A percentile compares a stretch with the other conserved stretches of the same genome.
These are phyloP conservation scores for Scaptodrosophila latifasciaeformis DNA, from an alignment of 2,888 invertebrate species.

Conservation along the genomic window DNA sequence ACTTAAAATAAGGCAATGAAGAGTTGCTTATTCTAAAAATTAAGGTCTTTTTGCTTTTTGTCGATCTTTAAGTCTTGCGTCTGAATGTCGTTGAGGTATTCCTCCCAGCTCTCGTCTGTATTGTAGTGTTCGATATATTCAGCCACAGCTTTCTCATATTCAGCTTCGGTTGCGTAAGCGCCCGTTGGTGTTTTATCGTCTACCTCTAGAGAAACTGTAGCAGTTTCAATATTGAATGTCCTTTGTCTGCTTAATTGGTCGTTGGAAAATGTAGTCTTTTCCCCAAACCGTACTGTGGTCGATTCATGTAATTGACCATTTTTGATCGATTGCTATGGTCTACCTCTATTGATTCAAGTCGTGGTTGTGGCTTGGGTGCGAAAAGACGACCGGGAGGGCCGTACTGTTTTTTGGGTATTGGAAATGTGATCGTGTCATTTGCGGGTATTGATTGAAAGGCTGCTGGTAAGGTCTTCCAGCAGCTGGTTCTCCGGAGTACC, in stretches of 20 bases:
- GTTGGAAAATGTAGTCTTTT: neutral
- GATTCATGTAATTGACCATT: neutral
- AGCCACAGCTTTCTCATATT: neutral
- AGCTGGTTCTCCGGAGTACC: neutral
- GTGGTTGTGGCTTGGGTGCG: neutral
- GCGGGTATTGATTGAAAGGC: neutral
- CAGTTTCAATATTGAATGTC: neutral
- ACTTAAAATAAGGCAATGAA: neutral
- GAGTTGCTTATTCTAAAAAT: neutral
- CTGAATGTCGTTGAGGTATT: neutral
- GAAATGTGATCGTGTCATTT: too few relatives aligned
- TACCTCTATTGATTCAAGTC: neutral
- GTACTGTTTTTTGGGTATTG: too few relatives aligned
- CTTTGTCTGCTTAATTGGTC: neutral
- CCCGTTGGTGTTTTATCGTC: neutral
- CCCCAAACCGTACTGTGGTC: neutral
- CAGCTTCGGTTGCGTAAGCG: neutral
- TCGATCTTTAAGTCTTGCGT: too few relatives aligned
- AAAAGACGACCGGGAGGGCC: too few relatives aligned
- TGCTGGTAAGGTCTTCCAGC: neutral
- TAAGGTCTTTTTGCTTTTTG: too few relatives aligned
- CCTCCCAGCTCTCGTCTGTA: neutral
- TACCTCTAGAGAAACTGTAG: too few relatives aligned
- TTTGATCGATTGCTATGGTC: neutral
- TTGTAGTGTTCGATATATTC: neutral